Conservation (phyloP, 2,888 invertebrate genomes). For the Helicoverpa assulta region DNA sequence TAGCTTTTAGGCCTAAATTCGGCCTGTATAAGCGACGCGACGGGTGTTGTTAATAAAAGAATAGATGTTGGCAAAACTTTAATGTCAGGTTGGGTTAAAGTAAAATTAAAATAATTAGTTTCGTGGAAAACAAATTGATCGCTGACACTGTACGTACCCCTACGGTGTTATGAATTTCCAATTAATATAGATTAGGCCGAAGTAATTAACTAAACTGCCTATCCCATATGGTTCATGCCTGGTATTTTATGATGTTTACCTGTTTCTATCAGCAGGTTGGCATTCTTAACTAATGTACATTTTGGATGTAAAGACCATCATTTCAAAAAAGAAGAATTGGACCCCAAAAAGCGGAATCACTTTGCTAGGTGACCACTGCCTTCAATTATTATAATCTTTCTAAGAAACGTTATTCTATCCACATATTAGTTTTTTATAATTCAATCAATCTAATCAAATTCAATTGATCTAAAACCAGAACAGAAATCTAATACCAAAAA, state of each 20-base stretch:
- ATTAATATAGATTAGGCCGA: constrained; percentile 58
- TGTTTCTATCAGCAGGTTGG: neutral
- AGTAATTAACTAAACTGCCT: constrained; percentile 55
- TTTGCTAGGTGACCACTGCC: no score
- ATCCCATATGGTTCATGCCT: constrained; percentile 12
- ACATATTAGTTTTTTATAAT: no score
- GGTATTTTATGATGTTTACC: neutral
- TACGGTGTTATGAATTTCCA: constrained; percentile 43
- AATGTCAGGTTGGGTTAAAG: constrained; percentile 27
- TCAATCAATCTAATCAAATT: no score
- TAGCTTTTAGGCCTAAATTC: constrained; percentile 71
- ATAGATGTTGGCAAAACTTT: neutral
- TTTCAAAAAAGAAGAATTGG: no score
- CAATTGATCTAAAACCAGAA: no score
- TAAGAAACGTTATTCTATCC: no score
- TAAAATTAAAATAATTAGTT: constrained; percentile 64
- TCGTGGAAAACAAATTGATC: constrained; percentile 60
- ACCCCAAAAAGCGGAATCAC: no score
- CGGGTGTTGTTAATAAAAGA: constrained; percentile 51
- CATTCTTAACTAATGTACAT: neutral
- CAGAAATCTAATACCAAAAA: neutral
- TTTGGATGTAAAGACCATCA: no score
- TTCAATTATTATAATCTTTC: no score
- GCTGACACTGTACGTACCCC: constrained; percentile 46
- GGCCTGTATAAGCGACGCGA: constrained; percentile 49